Conservation (phyloP, 1,140 invertebrate species). For the Pristionchus pacificus region DNA sequence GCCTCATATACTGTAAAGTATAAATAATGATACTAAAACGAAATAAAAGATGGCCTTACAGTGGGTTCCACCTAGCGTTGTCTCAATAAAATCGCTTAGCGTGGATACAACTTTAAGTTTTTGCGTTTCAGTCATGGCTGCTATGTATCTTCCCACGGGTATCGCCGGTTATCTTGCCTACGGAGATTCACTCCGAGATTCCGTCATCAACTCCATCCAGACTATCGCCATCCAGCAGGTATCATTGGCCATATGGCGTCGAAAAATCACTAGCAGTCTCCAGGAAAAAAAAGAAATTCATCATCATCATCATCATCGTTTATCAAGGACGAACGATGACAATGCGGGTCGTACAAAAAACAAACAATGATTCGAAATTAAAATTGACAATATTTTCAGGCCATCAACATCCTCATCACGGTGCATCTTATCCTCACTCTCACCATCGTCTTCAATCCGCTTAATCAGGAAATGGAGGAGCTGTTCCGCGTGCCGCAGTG, state of each 20-base stretch:
- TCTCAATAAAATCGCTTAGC: neutral
- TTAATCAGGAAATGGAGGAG: slow-evolving; percentile 56
- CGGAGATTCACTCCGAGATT: slow-evolving; percentile 51
- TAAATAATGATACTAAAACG: too few species aligned
- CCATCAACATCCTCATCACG: slow-evolving; percentile 53
- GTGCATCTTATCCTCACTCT: slow-evolving; percentile 52
- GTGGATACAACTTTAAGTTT: neutral
- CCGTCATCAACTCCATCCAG: slow-evolving; percentile 52
- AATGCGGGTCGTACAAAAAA: too few species aligned
- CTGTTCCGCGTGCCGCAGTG: slow-evolving; percentile 50
- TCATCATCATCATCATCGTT: too few species aligned
- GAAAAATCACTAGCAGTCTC: too few species aligned
- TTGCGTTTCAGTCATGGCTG: slow-evolving; percentile 45
- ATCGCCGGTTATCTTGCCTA: slow-evolving; percentile 51
- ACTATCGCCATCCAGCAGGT: slow-evolving; percentile 46
- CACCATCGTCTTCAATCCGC: slow-evolving; percentile 53
- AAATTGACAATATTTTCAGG: too few species aligned
- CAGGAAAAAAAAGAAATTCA: too few species aligned
- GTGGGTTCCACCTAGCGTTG: too few species aligned
- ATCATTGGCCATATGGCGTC: too few species aligned
- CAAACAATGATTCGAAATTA: too few species aligned
- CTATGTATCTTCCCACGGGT: slow-evolving; percentile 50
- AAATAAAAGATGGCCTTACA: too few species aligned
- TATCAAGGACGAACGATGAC: too few species aligned
- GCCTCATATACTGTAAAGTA: too few species aligned